Conservation (phyloP, 1,140 invertebrate species). For the Halictus rubicundus region DNA sequence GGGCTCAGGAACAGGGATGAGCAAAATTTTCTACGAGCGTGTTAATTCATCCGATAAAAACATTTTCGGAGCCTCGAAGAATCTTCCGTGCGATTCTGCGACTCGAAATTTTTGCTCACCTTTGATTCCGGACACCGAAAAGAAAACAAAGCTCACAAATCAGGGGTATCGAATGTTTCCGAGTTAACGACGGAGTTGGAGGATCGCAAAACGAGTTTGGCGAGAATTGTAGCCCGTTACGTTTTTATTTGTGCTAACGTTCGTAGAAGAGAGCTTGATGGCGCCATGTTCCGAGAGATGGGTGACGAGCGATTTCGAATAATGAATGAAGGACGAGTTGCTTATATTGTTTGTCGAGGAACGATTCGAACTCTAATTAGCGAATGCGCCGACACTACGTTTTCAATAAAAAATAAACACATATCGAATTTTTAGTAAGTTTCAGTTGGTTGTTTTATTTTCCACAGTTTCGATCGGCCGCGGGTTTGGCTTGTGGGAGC, state of each 20-base stretch:
- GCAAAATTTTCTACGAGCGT: background rate
- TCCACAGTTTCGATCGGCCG: no score
- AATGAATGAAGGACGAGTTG: background rate
- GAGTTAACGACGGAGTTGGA: background rate
- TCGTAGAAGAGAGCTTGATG: background rate
- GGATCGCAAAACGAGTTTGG: background rate
- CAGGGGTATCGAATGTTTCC: background rate
- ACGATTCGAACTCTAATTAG: background rate
- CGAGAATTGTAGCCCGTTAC: background rate
- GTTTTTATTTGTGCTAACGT: background rate
- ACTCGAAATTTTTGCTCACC: background rate
- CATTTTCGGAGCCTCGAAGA: no score
- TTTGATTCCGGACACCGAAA: background rate
- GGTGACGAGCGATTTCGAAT: background rate
- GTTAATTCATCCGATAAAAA: no score
- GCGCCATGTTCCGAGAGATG: background rate
- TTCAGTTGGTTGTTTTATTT: background rate
- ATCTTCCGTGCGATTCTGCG: no score
- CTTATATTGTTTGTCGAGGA: background rate
- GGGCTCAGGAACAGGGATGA: background rate
- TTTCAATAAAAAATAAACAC: background rate
- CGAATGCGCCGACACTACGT: background rate
- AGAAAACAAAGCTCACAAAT: constrained; percentile 16
- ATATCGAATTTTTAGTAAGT: background rate
- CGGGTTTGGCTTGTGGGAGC: no score